Evolutionary conservation across 2,888 invertebrate genomes (phyloP), one percentile per base, ranked within the genome.

Genomic region (Apodemia mormo): DNA sequence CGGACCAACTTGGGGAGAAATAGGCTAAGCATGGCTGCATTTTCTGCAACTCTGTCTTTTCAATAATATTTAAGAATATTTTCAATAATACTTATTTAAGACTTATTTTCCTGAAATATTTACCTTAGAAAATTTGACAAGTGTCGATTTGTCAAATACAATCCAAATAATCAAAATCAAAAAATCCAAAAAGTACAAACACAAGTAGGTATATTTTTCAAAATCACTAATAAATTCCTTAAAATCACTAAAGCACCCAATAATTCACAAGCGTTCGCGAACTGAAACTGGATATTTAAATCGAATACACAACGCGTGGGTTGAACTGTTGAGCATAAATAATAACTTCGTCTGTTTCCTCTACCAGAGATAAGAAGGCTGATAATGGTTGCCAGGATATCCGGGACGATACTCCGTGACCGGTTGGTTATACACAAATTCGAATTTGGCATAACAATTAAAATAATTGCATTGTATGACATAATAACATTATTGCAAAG

Each of bases 311-410:
- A 67, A 68, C n/a, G 79, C 76, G 88, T 88, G 80, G 87, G 90
- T 78, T 79, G 72, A 78, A 80, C 79, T 80, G 82, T 82, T 83
- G 84, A 83, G 85, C 81, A 85, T 80, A 86, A 88, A 89, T 88
- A 91, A 87, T 86, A 90, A 88, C 84, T 86, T 78, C 77, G 87
- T 78, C 90, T 90, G 92, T 85, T 92, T 92, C 92, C 92, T 89
- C 82, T 84, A 74, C 45, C 14, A n/a, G 64, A 76, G 92, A 92
- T 92, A 92, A 87, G 75, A 74, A 69, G 73, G 43, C 66, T 72
- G 78, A 75, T 80, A 88, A 86, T 83, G 82, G 77, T 76, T 72
- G 71, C 73, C 92, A 90, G 92, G 92, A 93, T 80, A 85, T 93
- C 92, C 92, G 89, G 78, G 79, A 70, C 75, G 92, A 92, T 92